These are phyloP conservation scores for Varecia variegata DNA, from an alignment of 2,797 vertebrate species.

Conservation along the genomic window DNA sequence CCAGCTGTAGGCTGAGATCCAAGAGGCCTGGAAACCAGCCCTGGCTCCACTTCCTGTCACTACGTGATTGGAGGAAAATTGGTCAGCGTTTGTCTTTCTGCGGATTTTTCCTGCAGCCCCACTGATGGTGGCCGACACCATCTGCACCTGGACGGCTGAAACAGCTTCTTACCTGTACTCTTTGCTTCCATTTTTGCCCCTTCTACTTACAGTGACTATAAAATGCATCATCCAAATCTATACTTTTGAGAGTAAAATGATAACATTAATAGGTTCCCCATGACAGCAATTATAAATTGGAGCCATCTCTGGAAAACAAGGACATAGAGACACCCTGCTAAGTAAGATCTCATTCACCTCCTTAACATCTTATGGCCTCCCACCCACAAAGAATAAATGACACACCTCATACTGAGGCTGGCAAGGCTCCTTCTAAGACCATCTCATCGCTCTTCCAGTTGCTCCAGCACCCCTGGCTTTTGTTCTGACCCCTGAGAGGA, in stretches of 20 bases:
- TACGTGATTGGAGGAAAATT: not conserved
- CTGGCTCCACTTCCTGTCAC: too few relatives aligned
- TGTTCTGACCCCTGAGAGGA: not conserved
- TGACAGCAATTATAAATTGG: not conserved
- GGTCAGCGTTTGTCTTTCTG: not conserved
- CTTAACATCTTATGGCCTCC: not conserved
- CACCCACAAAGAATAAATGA: not conserved
- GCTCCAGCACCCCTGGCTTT: not conserved
- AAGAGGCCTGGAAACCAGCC: accelerated
- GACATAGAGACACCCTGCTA: not conserved
- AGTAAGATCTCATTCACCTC: not conserved
- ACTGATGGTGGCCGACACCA: too few relatives aligned
- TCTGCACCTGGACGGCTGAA: not conserved
- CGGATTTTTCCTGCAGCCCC: accelerated
- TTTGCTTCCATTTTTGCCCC: not conserved
- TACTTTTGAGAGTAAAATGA: not conserved
- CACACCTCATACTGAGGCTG: accelerated
- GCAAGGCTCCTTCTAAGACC: not conserved
- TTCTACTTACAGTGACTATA: not conserved
- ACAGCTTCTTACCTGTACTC: not conserved
- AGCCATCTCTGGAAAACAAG: not conserved
- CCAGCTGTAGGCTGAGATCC: not conserved
- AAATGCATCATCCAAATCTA: not conserved
- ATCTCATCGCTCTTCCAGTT: accelerated
- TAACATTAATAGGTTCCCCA: not conserved